These are phyloP conservation scores for Pteronotus mesoamericanus DNA, from an alignment of 2,797 vertebrate species.

Conservation along the genomic window DNA sequence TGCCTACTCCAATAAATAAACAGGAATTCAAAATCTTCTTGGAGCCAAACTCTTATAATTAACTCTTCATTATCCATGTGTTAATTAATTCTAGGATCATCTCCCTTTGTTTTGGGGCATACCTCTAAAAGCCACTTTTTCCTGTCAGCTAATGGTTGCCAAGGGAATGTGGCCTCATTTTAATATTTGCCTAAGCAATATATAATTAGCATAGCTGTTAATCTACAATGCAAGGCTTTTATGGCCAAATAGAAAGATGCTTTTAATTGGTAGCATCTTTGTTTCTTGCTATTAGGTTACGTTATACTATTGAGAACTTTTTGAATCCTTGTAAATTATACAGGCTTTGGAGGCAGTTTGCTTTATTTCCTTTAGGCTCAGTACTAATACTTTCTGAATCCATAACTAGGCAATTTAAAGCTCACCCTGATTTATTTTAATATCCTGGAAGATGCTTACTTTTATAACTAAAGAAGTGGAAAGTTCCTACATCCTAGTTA, in stretches of 20 bases:
- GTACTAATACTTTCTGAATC: neutral
- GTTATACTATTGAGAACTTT: neutral
- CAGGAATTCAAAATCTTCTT: constrained; percentile 6
- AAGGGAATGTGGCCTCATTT: constrained; percentile 7
- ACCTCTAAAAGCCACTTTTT: neutral
- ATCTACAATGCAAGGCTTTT: neutral
- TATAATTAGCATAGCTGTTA: constrained; percentile 20
- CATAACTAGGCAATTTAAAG: neutral
- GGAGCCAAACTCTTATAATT: constrained; percentile 19
- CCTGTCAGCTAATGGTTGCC: neutral
- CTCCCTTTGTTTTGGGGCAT: neutral
- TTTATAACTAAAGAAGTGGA: constrained; percentile 25
- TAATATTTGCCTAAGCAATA: constrained; percentile 38
- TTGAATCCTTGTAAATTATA: neutral
- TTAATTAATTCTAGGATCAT: constrained; percentile 29
- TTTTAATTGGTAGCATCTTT: constrained; percentile 40
- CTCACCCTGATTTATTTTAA: constrained; percentile 10
- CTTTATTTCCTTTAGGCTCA: neutral
- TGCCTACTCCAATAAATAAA: constrained; percentile 46
- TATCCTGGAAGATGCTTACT: neutral
- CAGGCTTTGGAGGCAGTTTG: neutral
- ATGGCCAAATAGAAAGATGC: constrained; percentile 9
- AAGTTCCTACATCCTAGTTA: constrained; percentile 2
- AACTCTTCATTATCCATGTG: constrained; percentile 33
- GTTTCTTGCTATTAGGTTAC: neutral